A percentile compares a stretch with the other conserved stretches of the same genome.
Evolutionary conservation across 2,797 vertebrate genomes (phyloP).

Genomic region (Sparidentex hasta): DNA sequence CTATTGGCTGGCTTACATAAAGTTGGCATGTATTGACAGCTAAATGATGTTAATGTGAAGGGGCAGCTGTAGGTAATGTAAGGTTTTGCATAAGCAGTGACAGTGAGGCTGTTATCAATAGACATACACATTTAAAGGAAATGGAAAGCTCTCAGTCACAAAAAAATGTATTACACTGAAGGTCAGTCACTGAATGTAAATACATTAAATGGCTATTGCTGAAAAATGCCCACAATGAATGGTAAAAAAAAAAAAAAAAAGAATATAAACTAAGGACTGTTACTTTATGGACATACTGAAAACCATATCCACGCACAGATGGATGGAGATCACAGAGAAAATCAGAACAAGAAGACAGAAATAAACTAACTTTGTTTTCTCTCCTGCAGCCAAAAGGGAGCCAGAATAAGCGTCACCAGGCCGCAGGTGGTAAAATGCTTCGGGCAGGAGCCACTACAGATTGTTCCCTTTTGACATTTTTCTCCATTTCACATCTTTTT

Average conservation of each 20-base stretch:
- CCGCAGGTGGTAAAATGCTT: constrained; percentile 63
- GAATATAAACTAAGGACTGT: background rate
- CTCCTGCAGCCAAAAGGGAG: constrained; percentile 26
- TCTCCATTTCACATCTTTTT: constrained; percentile 35
- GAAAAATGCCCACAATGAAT: background rate
- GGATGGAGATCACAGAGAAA: background rate
- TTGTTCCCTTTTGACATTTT: constrained; percentile 57
- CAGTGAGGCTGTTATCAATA: background rate
- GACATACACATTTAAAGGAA: background rate
- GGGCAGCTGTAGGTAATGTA: background rate
- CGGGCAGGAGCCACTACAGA: constrained; percentile 45
- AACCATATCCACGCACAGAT: background rate
- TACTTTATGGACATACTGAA: background rate
- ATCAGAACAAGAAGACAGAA: background rate
- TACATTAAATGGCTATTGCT: background rate
- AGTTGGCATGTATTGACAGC: background rate
- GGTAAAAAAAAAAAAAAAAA: no score
- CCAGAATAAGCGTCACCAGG: constrained; percentile 9
- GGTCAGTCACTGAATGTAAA: background rate
- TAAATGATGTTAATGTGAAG: background rate
- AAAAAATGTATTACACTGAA: background rate
- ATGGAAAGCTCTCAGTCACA: background rate
- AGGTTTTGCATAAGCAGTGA: background rate
- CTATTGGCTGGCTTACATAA: background rate
- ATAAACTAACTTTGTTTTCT: constrained; percentile 30